phyloP scores from a whole-genome alignment of 2,888 invertebrate species.

The Heliconius sara region DNA sequence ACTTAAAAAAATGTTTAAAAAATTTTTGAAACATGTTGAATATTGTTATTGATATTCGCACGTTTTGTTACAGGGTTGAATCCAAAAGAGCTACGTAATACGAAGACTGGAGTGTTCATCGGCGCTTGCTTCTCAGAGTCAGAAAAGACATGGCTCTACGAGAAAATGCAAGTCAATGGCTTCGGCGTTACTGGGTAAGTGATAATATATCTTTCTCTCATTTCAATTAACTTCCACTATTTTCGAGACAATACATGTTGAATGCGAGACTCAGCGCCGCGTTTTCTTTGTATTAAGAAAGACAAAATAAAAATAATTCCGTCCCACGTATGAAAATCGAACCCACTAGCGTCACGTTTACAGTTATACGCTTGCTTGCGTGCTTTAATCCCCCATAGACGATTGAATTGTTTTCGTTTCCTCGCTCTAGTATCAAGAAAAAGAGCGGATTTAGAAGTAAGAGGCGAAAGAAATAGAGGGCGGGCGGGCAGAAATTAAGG shows the following conservation, averaged over 20 bases:
- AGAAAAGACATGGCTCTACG: constrained; percentile 88
- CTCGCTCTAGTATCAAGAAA: background rate
- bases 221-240: too few species aligned
- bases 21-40: too few species aligned
- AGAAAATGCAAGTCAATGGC: constrained; percentile 85
- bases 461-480: too few species aligned
- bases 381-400: too few species aligned
- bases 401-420: background rate
- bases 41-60: too few species aligned
- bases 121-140: constrained; percentile 91
- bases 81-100: constrained; percentile 88
- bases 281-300: background rate
- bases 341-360: background rate
- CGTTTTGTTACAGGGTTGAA: constrained; percentile 79
- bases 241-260: background rate
- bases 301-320: background rate
- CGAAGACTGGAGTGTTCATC: constrained; percentile 91
- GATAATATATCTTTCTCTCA: background rate
- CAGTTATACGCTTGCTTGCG: background rate
- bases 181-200: constrained; percentile 83
- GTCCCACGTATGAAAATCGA: background rate
- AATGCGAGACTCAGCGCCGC: background rate
- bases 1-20: too few species aligned
- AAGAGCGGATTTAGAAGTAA: too few species aligned
- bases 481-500: too few species aligned